These are phyloP conservation scores for Ctenochaetus hawaiiensis DNA, from an alignment of 2,797 vertebrate genomes.

Conservation along the genomic window DNA sequence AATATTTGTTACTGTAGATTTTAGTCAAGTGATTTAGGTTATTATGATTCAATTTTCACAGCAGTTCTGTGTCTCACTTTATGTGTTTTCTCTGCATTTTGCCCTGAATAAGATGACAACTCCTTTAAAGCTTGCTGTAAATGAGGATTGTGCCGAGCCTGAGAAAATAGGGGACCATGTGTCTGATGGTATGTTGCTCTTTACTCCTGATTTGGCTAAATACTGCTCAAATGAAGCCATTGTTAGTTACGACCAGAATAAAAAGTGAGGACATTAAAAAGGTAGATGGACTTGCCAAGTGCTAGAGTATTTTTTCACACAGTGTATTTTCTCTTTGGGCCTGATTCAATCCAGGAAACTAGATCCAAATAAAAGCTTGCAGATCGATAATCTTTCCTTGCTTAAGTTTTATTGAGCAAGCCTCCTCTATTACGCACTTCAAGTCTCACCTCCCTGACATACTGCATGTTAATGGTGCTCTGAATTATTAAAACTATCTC, in stretches of 20 bases:
- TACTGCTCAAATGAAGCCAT: conserved; percentile 4
- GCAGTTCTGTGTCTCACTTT: conserved; percentile 11
- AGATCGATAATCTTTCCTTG: conserved; percentile 53
- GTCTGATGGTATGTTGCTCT: conserved; percentile 44
- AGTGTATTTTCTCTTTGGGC: conserved; percentile 31
- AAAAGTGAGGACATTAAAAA: conserved; percentile 1
- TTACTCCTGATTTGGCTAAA: conserved; percentile 1
- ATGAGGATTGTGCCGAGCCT: conserved; percentile 28
- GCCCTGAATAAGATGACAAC: conserved; percentile 53
- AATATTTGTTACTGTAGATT: background rate
- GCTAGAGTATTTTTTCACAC: conserved; percentile 39
- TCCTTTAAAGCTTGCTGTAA: conserved; percentile 33
- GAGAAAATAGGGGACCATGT: conserved; percentile 18
- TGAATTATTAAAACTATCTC: conserved; percentile 54
- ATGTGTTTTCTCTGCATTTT: conserved; percentile 11
- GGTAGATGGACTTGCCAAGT: conserved; percentile 24
- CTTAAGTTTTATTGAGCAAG: conserved; percentile 42
- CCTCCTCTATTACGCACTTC: conserved; percentile 39
- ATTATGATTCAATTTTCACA: background rate
- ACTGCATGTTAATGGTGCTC: conserved; percentile 40
- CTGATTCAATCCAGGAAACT: conserved; percentile 41
- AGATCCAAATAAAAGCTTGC: conserved; percentile 55
- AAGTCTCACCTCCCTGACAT: conserved; percentile 42
- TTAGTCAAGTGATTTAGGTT: background rate
- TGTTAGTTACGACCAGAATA: conserved; percentile 5